Evolutionary conservation across 2,888 invertebrate species (phyloP), one percentile per base, ranked within the genome.

Genomic region (Drosophila demipolita): DNA sequence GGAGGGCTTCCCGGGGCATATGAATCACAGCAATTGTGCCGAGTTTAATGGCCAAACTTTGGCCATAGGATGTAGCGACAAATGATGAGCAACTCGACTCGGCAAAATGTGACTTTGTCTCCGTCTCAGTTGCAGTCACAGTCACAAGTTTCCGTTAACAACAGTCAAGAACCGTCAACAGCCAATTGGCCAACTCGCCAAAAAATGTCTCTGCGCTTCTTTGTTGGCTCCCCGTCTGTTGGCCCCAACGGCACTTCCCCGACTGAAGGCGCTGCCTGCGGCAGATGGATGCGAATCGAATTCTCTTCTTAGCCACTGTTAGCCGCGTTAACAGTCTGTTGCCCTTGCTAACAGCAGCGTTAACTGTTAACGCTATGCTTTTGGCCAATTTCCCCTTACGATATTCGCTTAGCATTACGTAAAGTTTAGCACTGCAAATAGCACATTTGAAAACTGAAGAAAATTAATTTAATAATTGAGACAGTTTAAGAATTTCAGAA

Each of bases 31-130:
- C 84, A 77, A 86, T 87, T 90, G 87, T 69, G 55, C 75, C 61
- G 78, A 65, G 79, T 75, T 89, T 90, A 90, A 90, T 87, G 87
- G 89, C 76, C 52, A 83, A 86, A 87, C 89, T 86, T 86, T 87
- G 53, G 64, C 84, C 86, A 88, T 86, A 72, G 88, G 88, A 79
- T 78, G 83, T 75, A 77, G 80, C 83, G 76, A 84, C 87, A 87
- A 87, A 82, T 87, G 85, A 83, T 87, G 85, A 83, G 73, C 74
- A 54, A 40, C 17, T 54, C 36, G 36, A 36, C 49, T 26, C 26
- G 69, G 69, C 72, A 66, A 78, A 45, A 68, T 76, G 78, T 80
- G 76, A 69, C 68, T 63, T 52, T 48, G 49, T 57, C 32, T 36
- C 48, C 38, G 54, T 59, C 59, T 40, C 66, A 73, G 48, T 58